Conservation (phyloP, 2,888 invertebrate genomes). For the Villa cingulata region DNA sequence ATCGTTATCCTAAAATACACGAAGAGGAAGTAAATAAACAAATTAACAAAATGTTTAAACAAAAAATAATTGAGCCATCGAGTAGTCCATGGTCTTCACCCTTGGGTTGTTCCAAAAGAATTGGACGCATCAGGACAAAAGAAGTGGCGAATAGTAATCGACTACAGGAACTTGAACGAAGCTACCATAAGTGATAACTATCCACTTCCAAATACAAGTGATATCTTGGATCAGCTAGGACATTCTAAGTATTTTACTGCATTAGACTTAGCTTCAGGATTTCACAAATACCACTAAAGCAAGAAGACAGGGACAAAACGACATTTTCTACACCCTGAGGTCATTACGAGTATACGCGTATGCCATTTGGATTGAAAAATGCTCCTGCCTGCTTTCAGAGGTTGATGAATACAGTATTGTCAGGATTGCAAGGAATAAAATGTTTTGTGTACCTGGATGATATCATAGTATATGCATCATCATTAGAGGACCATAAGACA, state of each 20-base stretch:
- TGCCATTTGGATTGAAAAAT: conserved; percentile 18
- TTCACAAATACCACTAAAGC: neutral
- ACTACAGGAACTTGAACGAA: neutral
- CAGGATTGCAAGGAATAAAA: conserved; percentile 15
- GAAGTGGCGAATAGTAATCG: neutral
- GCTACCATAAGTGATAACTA: neutral
- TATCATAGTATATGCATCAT: conserved; percentile 19
- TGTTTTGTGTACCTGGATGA: conserved; percentile 23
- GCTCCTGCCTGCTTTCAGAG: conserved; percentile 15
- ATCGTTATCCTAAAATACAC: neutral
- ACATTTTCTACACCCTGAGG: conserved; percentile 22
- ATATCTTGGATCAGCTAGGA: conserved; percentile 26
- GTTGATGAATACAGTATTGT: conserved; percentile 18
- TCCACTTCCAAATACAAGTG: conserved; percentile 9
- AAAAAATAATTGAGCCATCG: conserved; percentile 20
- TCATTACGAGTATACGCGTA: conserved; percentile 18
- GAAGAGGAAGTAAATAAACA: conserved; percentile 11
- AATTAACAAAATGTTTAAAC: conserved; percentile 19
- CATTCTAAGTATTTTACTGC: conserved; percentile 25
- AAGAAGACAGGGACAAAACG: conserved; percentile 19
- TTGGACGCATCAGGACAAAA: conserved; percentile 18
- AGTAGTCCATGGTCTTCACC: conserved; percentile 15
- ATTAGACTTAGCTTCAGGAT: conserved; percentile 17
- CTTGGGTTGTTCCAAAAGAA: conserved; percentile 24
- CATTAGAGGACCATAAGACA: conserved; percentile 20